A percentile compares a stretch with the other conserved stretches of the same genome.
Conservation (phyloP, 2,113 vertebrate genomes). For the Urocolius indicus region DNA sequence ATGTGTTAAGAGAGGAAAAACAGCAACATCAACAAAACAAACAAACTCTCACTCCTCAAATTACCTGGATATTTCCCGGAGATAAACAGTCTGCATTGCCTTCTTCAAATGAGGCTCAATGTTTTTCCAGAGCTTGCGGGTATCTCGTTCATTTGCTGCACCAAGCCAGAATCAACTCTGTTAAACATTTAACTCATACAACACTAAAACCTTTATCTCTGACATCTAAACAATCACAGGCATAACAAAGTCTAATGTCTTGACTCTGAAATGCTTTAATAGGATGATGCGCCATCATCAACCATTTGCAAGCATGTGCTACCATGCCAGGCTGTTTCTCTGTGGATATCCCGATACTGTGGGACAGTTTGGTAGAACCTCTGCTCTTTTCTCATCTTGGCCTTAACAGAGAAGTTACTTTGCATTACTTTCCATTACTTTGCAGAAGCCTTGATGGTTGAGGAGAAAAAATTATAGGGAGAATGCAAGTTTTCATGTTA, state of each 20-base stretch:
- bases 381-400: not conserved
- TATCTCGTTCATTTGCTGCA: conserved; percentile 90
- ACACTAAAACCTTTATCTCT: not conserved
- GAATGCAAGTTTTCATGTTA: not conserved
- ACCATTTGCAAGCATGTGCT: not conserved
- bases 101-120: conserved; percentile 97
- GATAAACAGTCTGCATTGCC: conserved; percentile 97
- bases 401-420: not conserved
- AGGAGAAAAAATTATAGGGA: not conserved
- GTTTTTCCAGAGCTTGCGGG: conserved; percentile 94
- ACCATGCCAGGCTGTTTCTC: not conserved
- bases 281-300: not conserved
- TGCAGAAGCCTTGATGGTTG: not conserved
- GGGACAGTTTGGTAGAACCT: not conserved
- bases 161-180: conserved; percentile 12
- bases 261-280: not conserved
- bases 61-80: conserved; percentile 95
- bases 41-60: not conserved
- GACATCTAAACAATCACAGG: not conserved
- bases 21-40: not conserved
- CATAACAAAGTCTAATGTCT: not conserved
- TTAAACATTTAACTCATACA: not conserved
- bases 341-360: not conserved
- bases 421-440: not conserved
- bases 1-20: not conserved